Conservation (phyloP, 2,797 vertebrate genomes). For the Sphaeramia orbicularis region DNA sequence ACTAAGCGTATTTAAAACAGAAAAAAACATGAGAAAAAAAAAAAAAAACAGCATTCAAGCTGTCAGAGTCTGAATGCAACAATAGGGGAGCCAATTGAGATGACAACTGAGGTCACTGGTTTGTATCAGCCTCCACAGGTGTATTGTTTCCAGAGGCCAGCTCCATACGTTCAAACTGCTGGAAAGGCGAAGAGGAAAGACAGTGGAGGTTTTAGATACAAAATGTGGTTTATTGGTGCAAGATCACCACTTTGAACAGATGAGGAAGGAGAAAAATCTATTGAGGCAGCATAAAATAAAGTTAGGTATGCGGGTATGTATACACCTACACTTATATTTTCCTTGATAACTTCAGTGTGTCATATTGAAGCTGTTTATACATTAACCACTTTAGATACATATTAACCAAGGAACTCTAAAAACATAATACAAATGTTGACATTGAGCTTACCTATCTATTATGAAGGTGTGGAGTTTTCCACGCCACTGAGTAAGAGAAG, state of each 20-base stretch:
- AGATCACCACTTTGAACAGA: background rate
- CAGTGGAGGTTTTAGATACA: slow-evolving; percentile 20
- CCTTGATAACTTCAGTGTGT: slow-evolving; percentile 3
- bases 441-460: slow-evolving; percentile 18
- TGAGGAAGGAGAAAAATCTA: slow-evolving; percentile 1
- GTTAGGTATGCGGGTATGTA: background rate
- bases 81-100: slow-evolving; percentile 33
- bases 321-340: background rate
- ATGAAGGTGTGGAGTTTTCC: slow-evolving; percentile 26
- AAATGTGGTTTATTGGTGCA: slow-evolving; percentile 10
- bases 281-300: slow-evolving; percentile 10
- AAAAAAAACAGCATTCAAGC: slow-evolving; percentile 8
- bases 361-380: slow-evolving; percentile 17
- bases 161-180: slow-evolving; percentile 37
- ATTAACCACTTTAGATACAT: slow-evolving; percentile 41
- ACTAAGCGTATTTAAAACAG: slow-evolving; percentile 29
- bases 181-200: slow-evolving; percentile 31
- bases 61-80: slow-evolving; percentile 29
- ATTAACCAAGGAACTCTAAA: slow-evolving; percentile 35
- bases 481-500: slow-evolving; percentile 38
- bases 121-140: slow-evolving; percentile 52
- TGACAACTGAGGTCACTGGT: slow-evolving; percentile 40
- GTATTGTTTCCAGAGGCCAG: slow-evolving; percentile 35
- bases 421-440: slow-evolving; percentile 21
- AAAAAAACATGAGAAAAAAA: background rate